Base-by-base conservation (phyloP, 2,797 vertebrate genomes). In the Loriculus beryllinus region DNA sequence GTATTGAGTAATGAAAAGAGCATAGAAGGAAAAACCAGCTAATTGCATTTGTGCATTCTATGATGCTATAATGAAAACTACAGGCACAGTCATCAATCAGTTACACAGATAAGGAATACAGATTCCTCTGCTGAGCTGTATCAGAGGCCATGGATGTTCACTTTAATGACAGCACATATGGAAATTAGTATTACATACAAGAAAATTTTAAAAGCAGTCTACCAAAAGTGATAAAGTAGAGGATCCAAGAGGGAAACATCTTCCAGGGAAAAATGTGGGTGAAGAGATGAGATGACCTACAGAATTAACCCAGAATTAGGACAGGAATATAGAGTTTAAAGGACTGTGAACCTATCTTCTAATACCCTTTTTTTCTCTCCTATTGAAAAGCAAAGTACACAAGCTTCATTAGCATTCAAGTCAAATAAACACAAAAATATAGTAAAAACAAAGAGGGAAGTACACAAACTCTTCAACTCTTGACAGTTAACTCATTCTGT, bases 1-100 rank as follows among this genome's bases (percentile, higher is more conserved):
- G 17, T 86, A 68, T n/a, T 92, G 63, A 94, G 78, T 64, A 93
- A 85, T 89, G 84, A 95, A 93, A 92, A 89, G 57, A 89, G n/a
- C 6, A 56, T 1, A 81, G 15, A 65, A 86, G 18, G 39, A 52
- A 82, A 85, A 82, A 86, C 51, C 21, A 82, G 39, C 60, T 92
- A 87, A 95, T 93, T 80, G 60, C 37, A 35, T 93, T 91, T 93
- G 67, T 87, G 89, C 60, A 59, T 85, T 87, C 57, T 33, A 16
- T 81, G 85, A 90, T 85, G 86, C 49, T 33, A 16, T 75, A 86
- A 90, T 83, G 86, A 94, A 94, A 93, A 90, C 64, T 80, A 76
- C n/a, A 71, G 59, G 31, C 77, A 57, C 6, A 90, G 68, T 68
- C 86, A 86, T 94, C 90, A 86, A 94, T 94, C 86, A 79, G 33